Percentiles rank a stretch among this genome's conserved stretches.
phyloP scores from a whole-genome alignment of 1,140 invertebrate genomes.

The Drosophila persimilis region DNA sequence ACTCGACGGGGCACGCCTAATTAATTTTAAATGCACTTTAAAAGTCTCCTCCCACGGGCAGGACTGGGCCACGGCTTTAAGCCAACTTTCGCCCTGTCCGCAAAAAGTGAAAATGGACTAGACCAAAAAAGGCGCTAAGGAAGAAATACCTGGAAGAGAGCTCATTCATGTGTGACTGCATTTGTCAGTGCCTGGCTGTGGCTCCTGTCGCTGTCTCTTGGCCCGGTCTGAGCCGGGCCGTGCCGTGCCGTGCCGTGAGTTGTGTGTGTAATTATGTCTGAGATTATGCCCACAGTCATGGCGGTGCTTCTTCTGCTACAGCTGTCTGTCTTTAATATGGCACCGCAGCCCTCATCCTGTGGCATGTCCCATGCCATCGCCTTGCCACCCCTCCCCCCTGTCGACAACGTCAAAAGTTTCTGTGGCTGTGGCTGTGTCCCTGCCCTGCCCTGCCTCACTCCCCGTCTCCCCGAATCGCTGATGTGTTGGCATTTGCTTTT shows the following conservation, averaged over 20 bases:
- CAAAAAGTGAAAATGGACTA: conserved; percentile 39
- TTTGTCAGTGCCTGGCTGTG: conserved; percentile 57
- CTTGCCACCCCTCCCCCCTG: conserved; percentile 13
- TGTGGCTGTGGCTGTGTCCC: conserved; percentile 36
- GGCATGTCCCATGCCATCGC: not conserved
- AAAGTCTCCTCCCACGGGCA: conserved; percentile 46
- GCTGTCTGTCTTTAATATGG: conserved; percentile 63
- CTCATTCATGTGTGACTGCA: conserved; percentile 70
- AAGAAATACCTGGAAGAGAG: conserved; percentile 18
- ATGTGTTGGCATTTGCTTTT: conserved; percentile 64
- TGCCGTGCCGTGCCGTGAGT: conserved; percentile 7
- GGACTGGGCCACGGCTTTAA: conserved; percentile 38
- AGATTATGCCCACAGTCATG: conserved; percentile 77
- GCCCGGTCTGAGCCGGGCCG: conserved; percentile 4
- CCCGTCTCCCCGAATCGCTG: conserved; percentile 50
- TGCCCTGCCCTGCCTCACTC: not conserved
- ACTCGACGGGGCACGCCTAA: conserved; percentile 61
- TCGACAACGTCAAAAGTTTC: conserved; percentile 71
- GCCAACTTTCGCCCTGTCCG: conserved; percentile 54
- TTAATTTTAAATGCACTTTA: conserved; percentile 82
- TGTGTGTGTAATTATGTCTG: conserved; percentile 77
- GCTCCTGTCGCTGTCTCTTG: conserved; percentile 28
- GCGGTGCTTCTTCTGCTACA: conserved; percentile 23
- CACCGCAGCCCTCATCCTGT: conserved; percentile 6
- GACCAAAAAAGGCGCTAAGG: conserved; percentile 22